Base-by-base conservation (phyloP, 1,140 invertebrate species). In the Ips nitidus region DNA sequence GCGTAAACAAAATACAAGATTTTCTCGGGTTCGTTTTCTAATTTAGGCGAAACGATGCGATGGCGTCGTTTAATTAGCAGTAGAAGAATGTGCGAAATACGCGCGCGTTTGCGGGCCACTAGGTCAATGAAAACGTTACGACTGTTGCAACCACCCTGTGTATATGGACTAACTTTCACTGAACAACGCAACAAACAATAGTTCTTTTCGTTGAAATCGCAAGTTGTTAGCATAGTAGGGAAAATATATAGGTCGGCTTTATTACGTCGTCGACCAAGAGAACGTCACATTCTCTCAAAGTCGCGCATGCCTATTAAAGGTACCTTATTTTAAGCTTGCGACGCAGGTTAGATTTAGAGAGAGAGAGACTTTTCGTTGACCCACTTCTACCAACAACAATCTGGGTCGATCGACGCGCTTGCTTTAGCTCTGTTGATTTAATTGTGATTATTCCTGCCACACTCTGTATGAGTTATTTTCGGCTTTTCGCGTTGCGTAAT, bases 101-200 rank as follows among this genome's bases (percentile, higher is more conserved):
- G 4, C 37, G 8, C 37, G 4, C 37, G 8, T 47, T 62, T 62
- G 45, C 60, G 60, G 60, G 60, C 45, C 41, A 62, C 42, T 62
- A 38, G 60, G 60, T 62, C 60, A 62, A 62, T 62, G 60, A 62
- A 62, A 62, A 62, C 60, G 42, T 37, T 62, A 39, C 37, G 57
- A 7, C 41, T 59, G 57, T 56, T 50, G 45, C 45, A 50, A 50
- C 45, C 45, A 50, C 45, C 45, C 45, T 22, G 45, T 50, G 22
- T 22, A 6, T 50, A 50, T 6, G 37, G 53, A 37, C 53, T 7
- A 37, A 37, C 38, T 56, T 56, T 56, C 53, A 39, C 53, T 56
- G 7, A 8, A 8, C 38, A n/a, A 7, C 38, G 22, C 2, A 39
- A 3, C 22, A 56, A 56, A 56, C 53, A 39, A 56, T 37, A n/a